Base-by-base conservation (phyloP, 2,797 vertebrate genomes). In the Diplodus puntazzo region DNA sequence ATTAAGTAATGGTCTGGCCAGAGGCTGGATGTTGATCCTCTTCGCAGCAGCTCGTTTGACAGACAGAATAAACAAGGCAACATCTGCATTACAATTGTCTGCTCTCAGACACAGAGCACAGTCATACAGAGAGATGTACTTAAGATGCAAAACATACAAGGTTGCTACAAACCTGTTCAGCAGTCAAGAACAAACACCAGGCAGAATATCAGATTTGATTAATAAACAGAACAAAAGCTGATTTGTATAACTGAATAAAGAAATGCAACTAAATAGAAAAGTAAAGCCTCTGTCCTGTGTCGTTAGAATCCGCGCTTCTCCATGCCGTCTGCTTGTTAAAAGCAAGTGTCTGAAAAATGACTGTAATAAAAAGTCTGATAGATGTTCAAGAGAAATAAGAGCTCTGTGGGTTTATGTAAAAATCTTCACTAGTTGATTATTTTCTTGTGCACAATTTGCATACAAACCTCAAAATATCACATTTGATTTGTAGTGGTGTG, bases 1-100 rank as follows among this genome's bases (percentile, higher is more conserved):
- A 27, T 60, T 60, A 60, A n/a, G 17, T 69, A 48, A 52, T 34
- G 60, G 52, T 61, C 73, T 63, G 48, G 54, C 53, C 62, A 68
- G 62, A 68, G 71, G 63, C 60, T 75, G 39, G 27, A 42, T 71
- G 46, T 27, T 71, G 61, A 70, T 55, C 65, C n/a, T 76, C 50
- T 58, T 77, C 62, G 72, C 66, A 23, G 50, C 45, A 69, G 49
- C 45, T 69, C 62, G 43, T 74, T 75, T 75, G 68, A 85, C 34
- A 64, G 76, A 77, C 55, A 64, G 64, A 75, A 53, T 53, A 78
- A 81, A 80, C 63, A 81, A 69, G 59, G 30, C 58, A 73, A 82
- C 63, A 81, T 84, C 77, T 77, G 67, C 72, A 83, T 82, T 73
- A 81, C 73, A 83, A 75, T 83, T 80, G 42, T 27, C 23, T 2